phyloP scores from a whole-genome alignment of 1,140 invertebrate genomes.

The Drosophila tani region DNA sequence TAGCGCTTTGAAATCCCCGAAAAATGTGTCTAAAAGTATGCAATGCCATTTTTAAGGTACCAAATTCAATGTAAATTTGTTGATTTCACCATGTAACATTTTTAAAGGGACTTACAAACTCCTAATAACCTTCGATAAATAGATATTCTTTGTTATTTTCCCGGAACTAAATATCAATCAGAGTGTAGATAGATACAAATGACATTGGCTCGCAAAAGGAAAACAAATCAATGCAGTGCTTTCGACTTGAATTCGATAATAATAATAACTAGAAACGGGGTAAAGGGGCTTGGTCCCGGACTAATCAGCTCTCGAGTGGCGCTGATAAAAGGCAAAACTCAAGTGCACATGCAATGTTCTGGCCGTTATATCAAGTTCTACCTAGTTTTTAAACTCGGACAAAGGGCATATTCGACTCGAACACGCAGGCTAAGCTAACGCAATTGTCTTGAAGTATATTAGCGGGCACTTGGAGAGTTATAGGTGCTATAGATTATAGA shows the following conservation, averaged over 20 bases:
- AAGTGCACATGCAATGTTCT: constrained; percentile 33
- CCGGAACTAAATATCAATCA: constrained; percentile 1
- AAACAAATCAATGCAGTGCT: constrained; percentile 33
- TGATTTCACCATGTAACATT: too few relatives aligned
- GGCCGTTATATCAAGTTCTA: constrained; percentile 2
- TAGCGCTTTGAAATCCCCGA: not conserved
- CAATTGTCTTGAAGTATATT: not conserved
- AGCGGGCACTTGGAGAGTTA: not conserved
- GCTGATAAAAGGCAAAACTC: constrained; percentile 27
- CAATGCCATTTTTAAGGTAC: not conserved
- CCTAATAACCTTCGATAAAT: not conserved
- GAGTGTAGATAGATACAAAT: not conserved
- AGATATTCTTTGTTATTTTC: not conserved
- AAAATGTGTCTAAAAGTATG: not conserved
- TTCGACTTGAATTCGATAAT: constrained; percentile 18
- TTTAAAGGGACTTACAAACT: too few relatives aligned
- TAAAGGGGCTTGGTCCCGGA: not conserved
- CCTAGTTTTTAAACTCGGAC: constrained; percentile 2
- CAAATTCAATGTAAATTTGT: too few relatives aligned
- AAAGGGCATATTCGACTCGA: constrained; percentile 5
- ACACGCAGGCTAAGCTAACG: not conserved
- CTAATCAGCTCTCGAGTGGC: constrained; percentile 37
- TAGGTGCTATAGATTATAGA: not conserved
- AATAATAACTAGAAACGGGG: not conserved
- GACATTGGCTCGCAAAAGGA: constrained; percentile 5